A percentile compares a stretch with the other conserved stretches of the same genome.
phyloP scores from a whole-genome alignment of 1,140 invertebrate species.

The Apis cerana region DNA sequence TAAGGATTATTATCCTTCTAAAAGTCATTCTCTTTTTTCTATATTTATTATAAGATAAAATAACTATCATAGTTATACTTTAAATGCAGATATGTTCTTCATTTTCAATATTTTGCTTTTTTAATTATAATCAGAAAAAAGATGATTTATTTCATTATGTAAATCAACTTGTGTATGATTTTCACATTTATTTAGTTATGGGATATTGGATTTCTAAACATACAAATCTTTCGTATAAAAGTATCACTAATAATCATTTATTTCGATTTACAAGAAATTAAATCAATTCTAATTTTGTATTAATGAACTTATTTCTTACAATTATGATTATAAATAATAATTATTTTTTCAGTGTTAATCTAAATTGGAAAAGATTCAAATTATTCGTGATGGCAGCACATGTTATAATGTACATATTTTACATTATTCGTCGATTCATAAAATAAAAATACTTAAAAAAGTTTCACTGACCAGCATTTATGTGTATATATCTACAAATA shows the following conservation, averaged over 20 bases:
- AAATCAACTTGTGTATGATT: background rate
- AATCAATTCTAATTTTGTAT: background rate
- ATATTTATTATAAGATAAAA: no score
- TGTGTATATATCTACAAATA: background rate
- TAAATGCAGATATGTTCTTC: no score
- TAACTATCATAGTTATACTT: no score
- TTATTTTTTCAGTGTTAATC: background rate
- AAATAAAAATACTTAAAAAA: slow-evolving; percentile 13
- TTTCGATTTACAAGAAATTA: slow-evolving; percentile 28
- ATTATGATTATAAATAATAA: background rate
- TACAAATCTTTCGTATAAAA: slow-evolving; percentile 22
- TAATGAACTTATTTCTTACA: background rate
- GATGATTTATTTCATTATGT: background rate
- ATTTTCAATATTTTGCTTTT: no score
- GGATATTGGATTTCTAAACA: background rate
- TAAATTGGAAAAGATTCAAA: background rate
- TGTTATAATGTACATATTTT: slow-evolving; percentile 27
- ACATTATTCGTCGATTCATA: background rate
- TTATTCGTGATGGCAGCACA: slow-evolving; percentile 3
- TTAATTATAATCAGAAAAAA: background rate
- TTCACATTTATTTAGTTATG: no score
- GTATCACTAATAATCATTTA: slow-evolving; percentile 30
- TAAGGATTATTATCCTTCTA: no score
- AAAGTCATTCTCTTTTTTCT: no score
- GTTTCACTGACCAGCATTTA: background rate